Base-by-base conservation (phyloP, 2,888 invertebrate species). In the Dicycla oo region DNA sequence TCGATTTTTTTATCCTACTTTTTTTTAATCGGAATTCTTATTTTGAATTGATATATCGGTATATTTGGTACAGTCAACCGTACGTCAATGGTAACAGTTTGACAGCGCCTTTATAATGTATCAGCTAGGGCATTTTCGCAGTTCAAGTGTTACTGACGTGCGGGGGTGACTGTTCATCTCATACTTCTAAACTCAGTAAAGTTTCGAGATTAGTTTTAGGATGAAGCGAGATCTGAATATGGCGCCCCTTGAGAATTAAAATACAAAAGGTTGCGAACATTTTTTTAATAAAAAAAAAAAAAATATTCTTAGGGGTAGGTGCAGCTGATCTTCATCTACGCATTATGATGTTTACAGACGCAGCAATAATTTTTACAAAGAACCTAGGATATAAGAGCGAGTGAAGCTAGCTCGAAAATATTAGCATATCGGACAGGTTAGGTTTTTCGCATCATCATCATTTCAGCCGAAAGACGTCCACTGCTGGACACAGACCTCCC, bases 141-240 rank as follows among this genome's bases (percentile, higher is more conserved):
- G 11, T 43, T 57, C 7, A 18, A 30, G 26, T 73, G 57, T 49
- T 56, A 62, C 8, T 58, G 57, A 58, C 26, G 49, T 43, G 43
- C n/a, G 43, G 34, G 43, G 34, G 3, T 49, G 34, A 49, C 34
- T 34, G n/a, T 47, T 49, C n/a, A 38, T 49, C 6, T 49, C 18
- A 43, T 57, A 47, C 23, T 23, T 49, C 26, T 18, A 67, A 38
- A 10, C 11, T 61, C 30, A 6, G 62, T 30, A 62, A 30, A 26
- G 47, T 8, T 45, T 20, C 26, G 5, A 51, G 10, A n/a, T 30
- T 53, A 30, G 30, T 15, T 62, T 18, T 11, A 53, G 6, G 6
- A 53, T 11, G 18, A 30, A 62, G n/a, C 30, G 49, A 49, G n/a
- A 51, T 62, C 18, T 54, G 56, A 34, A n/a, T 56, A n/a, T 11